Evolutionary conservation across 2,113 vertebrate genomes (phyloP), one percentile per base, ranked within the genome.

Genomic region (Acanthisitta chloris): DNA sequence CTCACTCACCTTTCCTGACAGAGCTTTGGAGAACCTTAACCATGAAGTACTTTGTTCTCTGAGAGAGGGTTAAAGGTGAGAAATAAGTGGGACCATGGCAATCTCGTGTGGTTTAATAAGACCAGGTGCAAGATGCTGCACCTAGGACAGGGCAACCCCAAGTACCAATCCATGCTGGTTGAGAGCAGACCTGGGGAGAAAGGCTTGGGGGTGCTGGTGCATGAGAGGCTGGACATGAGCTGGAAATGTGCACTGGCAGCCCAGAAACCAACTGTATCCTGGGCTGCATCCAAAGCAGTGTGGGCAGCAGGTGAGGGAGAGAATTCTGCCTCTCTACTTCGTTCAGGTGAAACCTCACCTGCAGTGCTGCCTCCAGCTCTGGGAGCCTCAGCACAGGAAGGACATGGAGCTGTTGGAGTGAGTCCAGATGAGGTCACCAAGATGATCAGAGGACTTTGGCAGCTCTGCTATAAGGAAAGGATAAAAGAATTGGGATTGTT

Each of bases 21-120:
- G 20, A 21, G 34, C 17, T 33, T 57, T 71, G 36, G 49, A 33
- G 80, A 88, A 61, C 46, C 31, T 38, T 48, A 72, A 42, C 40
- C 3, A 0, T 0, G 0, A 74, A 25, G 33, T 4, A 21, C 4
- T 25, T 31, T 26, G 33, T 4, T 28, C 33, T 36, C 17, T 58
- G 34, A 42, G 17, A 79, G 45, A 62, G 48, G 40, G 65, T 29
- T 72, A 71, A 73, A 51, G 8, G 29, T 42, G 51, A 69, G 54
- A 40, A 70, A 54, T 67, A 17, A 34, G 25, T 4, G 31, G 18
- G 7, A 45, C 38, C 16, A 0, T 7, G 45, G 23, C 29, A 8
- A 48, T 48, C 29, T 28, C 8, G 1, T 19, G 46, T 0, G 40
- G 6, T 76, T 61, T 48, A 12, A 29, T 4, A 3, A 9, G 36